Base-by-base conservation (phyloP, 2,888 invertebrate genomes). In the Conops quadrifasciatus region DNA sequence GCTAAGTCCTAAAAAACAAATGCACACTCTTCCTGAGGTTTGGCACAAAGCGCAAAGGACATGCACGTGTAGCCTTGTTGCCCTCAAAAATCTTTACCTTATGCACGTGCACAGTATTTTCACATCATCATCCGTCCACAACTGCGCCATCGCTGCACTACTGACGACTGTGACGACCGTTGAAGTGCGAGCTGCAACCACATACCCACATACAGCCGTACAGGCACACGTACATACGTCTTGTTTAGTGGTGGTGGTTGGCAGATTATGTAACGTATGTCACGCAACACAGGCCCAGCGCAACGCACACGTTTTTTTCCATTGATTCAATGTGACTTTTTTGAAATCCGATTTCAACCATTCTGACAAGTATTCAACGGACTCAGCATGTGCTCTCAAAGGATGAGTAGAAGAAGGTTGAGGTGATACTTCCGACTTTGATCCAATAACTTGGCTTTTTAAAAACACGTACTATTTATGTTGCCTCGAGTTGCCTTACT, bases 31-130 rank as follows among this genome's bases (percentile, higher is more conserved):
- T 67, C 24, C 67, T 67, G 67, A 67, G 67, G 59, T 60, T 60
- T 60, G 13, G 28, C 45, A 67, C 67, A 67, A 60, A 67, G 30
- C 45, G 67, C 47, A 67, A 59, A 67, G 67, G 47, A 59, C 59
- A 59, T 59, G 67, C 67, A 67, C 67, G 67, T 73, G 47, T 71
- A 62, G 24, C 26, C 28, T 74, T 74, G 74, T 74, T 74, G 73
- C 60, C 73, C 73, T 74, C 73, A 67, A 74, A 76, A 75, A 30
- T 74, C 75, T 83, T 84, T 84, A 78, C 81, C 81, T 82, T 79
- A 77, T 80, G 82, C 82, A 83, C 82, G 82, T 84, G 82, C 83
- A 80, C 78, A 75, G 79, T 80, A 81, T 82, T 82, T 77, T 79
- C 80, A 80, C 81, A 80, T 81, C 70, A 74, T 70, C 64, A 69